Evolutionary conservation across 2,113 vertebrate genomes (phyloP).

Genomic region (Hippocampus barbouri): DNA sequence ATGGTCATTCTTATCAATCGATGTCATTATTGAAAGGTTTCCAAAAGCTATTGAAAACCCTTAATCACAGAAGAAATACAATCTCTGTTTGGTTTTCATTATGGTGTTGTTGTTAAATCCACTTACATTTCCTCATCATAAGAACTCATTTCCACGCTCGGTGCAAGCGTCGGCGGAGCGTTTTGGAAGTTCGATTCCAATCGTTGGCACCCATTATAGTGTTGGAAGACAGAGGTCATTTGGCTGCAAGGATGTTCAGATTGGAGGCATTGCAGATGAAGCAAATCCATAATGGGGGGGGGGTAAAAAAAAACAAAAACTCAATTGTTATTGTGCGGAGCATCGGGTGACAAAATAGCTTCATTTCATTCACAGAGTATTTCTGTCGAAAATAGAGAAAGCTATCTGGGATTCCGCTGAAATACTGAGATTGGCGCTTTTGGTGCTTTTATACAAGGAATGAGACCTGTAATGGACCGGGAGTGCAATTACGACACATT

Average conservation of each 20-base stretch:
- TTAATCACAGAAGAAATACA: not conserved
- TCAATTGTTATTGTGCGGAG: not conserved
- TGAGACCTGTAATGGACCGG: slow-evolving; percentile 10
- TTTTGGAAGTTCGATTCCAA: not conserved
- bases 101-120: not conserved
- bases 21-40: not conserved
- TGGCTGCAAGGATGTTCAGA: not conserved
- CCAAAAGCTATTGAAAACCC: not conserved
- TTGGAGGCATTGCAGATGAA: not conserved
- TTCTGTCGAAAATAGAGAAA: not conserved
- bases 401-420: not conserved
- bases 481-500: slow-evolving; percentile 22
- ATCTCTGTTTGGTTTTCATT: slow-evolving; percentile 4
- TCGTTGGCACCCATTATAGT: not conserved
- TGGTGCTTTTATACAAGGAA: not conserved
- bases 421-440: slow-evolving; percentile 11
- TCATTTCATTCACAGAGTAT: not conserved
- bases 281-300: not conserved
- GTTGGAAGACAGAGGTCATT: not conserved
- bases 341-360: not conserved
- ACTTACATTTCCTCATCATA: not conserved
- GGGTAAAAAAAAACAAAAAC: no score
- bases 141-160: not conserved
- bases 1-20: not conserved
- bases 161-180: not conserved